phyloP scores from a whole-genome alignment of 2,113 vertebrate species.

The Centropristis striata region DNA sequence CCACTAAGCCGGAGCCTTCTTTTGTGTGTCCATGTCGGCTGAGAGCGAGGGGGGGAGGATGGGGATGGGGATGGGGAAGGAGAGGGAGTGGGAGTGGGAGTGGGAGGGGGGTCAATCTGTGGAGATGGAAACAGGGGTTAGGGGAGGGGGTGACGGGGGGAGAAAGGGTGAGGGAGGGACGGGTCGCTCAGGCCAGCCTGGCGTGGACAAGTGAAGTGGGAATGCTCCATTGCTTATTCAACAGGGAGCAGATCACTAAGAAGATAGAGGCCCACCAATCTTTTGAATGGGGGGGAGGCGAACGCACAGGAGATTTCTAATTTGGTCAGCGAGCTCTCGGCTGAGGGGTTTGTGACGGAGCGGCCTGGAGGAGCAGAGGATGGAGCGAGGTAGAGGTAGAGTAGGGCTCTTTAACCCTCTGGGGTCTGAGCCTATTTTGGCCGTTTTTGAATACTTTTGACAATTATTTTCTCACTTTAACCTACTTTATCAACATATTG shows the following conservation, averaged over 20 bases:
- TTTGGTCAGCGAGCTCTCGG: conserved; percentile 63
- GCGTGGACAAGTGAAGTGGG: conserved; percentile 74
- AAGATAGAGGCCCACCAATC: conserved; percentile 80
- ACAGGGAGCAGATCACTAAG: conserved; percentile 80
- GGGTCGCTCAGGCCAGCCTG: conserved; percentile 71
- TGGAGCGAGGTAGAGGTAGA: conserved; percentile 15
- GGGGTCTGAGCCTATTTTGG: too few species aligned
- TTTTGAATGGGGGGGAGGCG: conserved; percentile 58
- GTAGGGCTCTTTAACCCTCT: conserved; percentile 44
- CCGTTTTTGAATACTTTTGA: too few species aligned
- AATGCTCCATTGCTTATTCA: conserved; percentile 86
- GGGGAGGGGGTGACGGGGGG: conserved; percentile 34
- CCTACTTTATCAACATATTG: too few species aligned
- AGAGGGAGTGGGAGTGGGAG: neutral
- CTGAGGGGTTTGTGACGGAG: conserved; percentile 53
- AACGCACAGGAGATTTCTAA: conserved; percentile 74
- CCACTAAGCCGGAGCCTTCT: conserved; percentile 82
- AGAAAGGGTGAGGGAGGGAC: conserved; percentile 41
- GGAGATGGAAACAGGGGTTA: conserved; percentile 67
- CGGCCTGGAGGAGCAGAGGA: conserved; percentile 25
- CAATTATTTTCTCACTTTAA: too few species aligned
- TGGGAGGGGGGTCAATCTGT: conserved; percentile 58
- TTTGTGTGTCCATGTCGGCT: conserved; percentile 79
- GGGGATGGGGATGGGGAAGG: neutral
- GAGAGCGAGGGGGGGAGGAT: conserved; percentile 55